Base-by-base conservation (phyloP, 2,888 invertebrate genomes). In the Cephus sareptanus region DNA sequence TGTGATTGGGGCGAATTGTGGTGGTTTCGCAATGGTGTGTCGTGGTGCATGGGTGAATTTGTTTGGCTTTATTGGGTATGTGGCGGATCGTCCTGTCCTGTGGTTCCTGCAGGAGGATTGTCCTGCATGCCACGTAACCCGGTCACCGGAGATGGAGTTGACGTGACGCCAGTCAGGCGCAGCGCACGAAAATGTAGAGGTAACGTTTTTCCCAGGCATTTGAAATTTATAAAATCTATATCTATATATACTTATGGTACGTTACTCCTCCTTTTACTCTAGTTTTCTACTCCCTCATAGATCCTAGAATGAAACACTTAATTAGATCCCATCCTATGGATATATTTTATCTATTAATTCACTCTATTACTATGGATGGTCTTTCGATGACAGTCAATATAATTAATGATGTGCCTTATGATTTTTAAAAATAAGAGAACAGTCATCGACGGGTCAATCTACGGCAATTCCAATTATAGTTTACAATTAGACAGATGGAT, bases 91-190 rank as follows among this genome's bases (percentile, higher is more conserved):
- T 85, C 84, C 86, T 83, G 83, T 81, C 82, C 81, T 86, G 85
- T 77, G 80, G 85, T 84, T 84, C 83, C 85, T 86, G 88, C 89
- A 91, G 91, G 90, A 88, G 89, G 90, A 87, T 85, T 86, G 81
- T 89, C 90, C 85, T 89, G 90, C 87, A 87, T 94, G 93, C 92
- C 93, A 92, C 93, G 94, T 92, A 94, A 94, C 89, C 94, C 94
- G 86, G 94, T 94, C 92, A 94, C 94, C 87, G 94, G 94, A 89
- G 94, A 93, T 89, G 94, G 94, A 88, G 92, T 94, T 90, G 89
- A 90, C 88, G 89, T 94, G 91, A 92, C 92, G 91, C 93, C 93
- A 88, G 91, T 87, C 90, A 91, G 90, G 88, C 91, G 91, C 88
- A 89, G 85, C 89, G 87, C 88, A 88, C 88, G 90, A 90, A 92